A percentile compares a stretch with the other conserved stretches of the same genome.
phyloP scores from a whole-genome alignment of 2,888 invertebrate species.

The Acronicta alni region DNA sequence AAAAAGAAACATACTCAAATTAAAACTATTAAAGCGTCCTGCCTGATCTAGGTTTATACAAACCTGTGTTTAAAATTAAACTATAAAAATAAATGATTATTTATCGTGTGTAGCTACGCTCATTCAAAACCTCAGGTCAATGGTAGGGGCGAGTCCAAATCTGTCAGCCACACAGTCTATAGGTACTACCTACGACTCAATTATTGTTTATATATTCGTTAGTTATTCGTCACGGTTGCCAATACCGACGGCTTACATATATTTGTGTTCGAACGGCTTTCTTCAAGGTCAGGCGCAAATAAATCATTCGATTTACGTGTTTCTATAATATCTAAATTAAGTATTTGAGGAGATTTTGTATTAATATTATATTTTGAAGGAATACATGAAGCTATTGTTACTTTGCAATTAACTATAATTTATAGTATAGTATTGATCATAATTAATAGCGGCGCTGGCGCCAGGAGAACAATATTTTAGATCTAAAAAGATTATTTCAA shows the following conservation, averaged over 20 bases:
- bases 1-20: too few species aligned
- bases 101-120: background rate
- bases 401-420: too few species aligned
- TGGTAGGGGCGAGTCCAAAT: slow-evolving; percentile 53
- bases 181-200: slow-evolving; percentile 49
- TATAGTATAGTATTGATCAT: too few species aligned
- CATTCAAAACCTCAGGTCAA: slow-evolving; percentile 9
- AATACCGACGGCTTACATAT: slow-evolving; percentile 64
- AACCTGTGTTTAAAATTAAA: too few species aligned
- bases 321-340: slow-evolving; percentile 40
- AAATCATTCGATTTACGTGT: slow-evolving; percentile 59
- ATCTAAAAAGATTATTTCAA: too few species aligned
- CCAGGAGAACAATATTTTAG: too few species aligned
- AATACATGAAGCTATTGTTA: background rate
- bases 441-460: too few species aligned
- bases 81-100: too few species aligned
- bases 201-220: slow-evolving; percentile 77
- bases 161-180: slow-evolving; percentile 48
- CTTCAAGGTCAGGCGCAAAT: slow-evolving; percentile 72
- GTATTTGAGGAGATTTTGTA: slow-evolving; percentile 15
- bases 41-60: too few species aligned
- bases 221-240: slow-evolving; percentile 76
- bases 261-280: slow-evolving; percentile 69
- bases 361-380: background rate
- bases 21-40: too few species aligned